Evolutionary conservation across 2,888 invertebrate genomes (phyloP), one percentile per base, ranked within the genome.

Genomic region (Anticlea derivata): DNA sequence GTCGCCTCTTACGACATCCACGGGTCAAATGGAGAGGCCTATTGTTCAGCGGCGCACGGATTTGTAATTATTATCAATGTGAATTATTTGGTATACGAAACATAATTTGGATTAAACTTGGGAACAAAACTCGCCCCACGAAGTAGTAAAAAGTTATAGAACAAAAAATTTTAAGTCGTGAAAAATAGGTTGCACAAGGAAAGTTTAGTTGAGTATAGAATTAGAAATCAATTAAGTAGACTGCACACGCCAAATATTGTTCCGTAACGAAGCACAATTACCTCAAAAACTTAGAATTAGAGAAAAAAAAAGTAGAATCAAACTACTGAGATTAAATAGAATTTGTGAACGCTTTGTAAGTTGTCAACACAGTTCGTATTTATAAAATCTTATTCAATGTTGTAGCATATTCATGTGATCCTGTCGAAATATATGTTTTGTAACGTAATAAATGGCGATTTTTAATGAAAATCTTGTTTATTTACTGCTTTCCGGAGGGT

Each of bases 181-280:
- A 31, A 48, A 31, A 26, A 22, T 12, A 31, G 29, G 26, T 41
- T 33, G 46, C 35, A 46, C 43, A 11, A 20, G 31, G 48, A 46
- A 45, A 39, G 34, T 46, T 35, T 31, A 20, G 11, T 46, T 46
- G 35, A 30, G 27, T 45, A 8, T 29, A 27, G 29, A 27, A 33
- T 8, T 53, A 50, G 33, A 52, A 49, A 44, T 58, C 41, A 53
- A 65, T 61, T 62, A 46, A 34, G 74, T 85, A 84, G 84, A 84
- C 80, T 83, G 80, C 78, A 68, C 73, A 30, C 63, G 86, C 84
- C 83, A 85, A 86, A 84, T 59, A 61, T 64, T 63, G 65, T 60
- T 59, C 59, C 65, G 37, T 52, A 41, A 51, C 45, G 38, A 50
- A 48, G 46, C 54, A 62, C 55, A 13, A 35, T 37, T 56, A 60